Conservation (phyloP, 1,140 invertebrate species). For the Trinorchestia longiramus region DNA sequence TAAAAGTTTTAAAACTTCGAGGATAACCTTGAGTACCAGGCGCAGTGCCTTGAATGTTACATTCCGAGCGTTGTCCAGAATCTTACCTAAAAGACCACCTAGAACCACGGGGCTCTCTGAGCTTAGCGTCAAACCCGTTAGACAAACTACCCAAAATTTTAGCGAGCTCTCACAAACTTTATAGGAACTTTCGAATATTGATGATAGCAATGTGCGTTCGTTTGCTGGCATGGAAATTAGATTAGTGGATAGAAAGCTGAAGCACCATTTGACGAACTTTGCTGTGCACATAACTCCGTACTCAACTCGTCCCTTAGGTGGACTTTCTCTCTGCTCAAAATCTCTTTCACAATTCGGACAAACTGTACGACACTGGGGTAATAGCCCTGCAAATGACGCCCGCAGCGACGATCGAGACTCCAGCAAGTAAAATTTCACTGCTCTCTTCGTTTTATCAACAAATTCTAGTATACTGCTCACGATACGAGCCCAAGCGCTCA, state of each 20-base stretch:
- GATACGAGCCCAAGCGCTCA: neutral
- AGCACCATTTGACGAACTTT: neutral
- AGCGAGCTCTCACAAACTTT: neutral
- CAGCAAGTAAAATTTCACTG: neutral
- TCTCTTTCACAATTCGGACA: neutral
- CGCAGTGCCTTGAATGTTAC: no score
- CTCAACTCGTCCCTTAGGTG: neutral
- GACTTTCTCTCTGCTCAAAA: neutral
- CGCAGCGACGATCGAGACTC: neutral
- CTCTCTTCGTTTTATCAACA: neutral
- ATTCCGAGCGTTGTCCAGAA: neutral
- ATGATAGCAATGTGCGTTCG: neutral
- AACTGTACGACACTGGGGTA: neutral
- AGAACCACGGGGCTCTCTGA: neutral
- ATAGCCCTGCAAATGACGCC: neutral
- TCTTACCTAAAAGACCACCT: neutral
- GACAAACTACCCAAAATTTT: neutral
- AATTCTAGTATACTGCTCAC: neutral
- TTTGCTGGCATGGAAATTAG: neutral
- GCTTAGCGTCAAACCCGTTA: neutral
- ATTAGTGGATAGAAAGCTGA: neutral
- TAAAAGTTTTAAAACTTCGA: neutral
- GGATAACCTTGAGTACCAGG: neutral
- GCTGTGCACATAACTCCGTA: neutral
- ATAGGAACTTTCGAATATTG: neutral